Percentiles rank a stretch among this genome's conserved stretches.
phyloP scores from a whole-genome alignment of 1,140 invertebrate genomes.

The Drosophila sp. region DNA sequence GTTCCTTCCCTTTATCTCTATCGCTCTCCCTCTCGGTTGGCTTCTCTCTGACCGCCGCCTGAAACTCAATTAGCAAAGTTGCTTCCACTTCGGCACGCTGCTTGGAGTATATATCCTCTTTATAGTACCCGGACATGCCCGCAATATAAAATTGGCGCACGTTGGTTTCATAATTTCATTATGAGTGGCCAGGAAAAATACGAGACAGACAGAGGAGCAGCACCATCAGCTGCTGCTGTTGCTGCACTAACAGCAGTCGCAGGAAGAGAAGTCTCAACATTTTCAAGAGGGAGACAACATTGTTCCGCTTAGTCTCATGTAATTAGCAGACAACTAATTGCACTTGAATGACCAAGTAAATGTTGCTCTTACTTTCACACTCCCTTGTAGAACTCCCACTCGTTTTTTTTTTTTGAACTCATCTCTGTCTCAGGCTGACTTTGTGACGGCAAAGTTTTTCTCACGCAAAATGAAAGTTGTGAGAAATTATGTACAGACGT shows the following conservation, averaged over 20 bases:
- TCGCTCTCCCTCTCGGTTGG: conserved; percentile 4
- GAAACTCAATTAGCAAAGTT: conserved; percentile 78
- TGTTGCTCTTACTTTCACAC: conserved; percentile 23
- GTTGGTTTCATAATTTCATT: conserved; percentile 77
- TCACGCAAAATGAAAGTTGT: conserved; percentile 57
- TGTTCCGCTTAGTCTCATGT: conserved; percentile 61
- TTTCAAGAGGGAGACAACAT: conserved; percentile 26
- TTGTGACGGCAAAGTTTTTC: conserved; percentile 53
- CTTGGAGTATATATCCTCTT: conserved; percentile 8
- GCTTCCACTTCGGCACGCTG: neutral
- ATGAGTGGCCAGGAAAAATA: conserved; percentile 65
- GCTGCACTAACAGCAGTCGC: neutral
- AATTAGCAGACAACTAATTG: conserved; percentile 77
- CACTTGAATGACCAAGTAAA: conserved; percentile 68
- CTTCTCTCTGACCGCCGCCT: conserved; percentile 39
- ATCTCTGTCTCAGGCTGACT: neutral
- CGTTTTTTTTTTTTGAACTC: conserved; percentile 14
- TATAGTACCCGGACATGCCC: conserved; percentile 26
- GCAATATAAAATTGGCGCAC: conserved; percentile 75
- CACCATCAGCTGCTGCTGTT: neutral
- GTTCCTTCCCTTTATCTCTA: neutral
- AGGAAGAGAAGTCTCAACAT: neutral
- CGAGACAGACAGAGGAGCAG: conserved; percentile 40
- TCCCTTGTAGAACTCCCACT: neutral
- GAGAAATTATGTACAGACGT: conserved; percentile 53